These are phyloP conservation scores for Hemibagrus wyckioides DNA, from an alignment of 2,113 vertebrate species.

Conservation along the genomic window DNA sequence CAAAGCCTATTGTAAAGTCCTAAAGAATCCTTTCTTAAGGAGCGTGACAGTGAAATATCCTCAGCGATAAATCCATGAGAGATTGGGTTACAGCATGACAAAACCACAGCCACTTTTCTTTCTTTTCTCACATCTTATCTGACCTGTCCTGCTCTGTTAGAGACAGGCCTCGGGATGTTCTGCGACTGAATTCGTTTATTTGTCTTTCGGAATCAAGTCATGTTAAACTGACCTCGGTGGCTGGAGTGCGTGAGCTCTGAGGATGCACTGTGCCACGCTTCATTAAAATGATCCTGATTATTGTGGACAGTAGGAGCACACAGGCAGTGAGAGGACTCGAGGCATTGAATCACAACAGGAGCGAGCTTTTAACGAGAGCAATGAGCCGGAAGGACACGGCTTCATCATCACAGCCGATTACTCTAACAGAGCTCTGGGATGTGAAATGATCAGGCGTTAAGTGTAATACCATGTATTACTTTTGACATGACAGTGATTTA, in stretches of 20 bases:
- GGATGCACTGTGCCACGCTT: background rate
- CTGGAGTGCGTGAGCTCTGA: background rate
- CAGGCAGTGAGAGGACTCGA: background rate
- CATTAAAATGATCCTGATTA: constrained; percentile 24
- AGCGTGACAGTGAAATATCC: background rate
- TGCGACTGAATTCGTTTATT: background rate
- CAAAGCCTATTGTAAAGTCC: constrained; percentile 38
- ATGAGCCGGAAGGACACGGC: constrained; percentile 16
- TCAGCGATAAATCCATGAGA: background rate
- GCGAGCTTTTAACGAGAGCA: constrained; percentile 44
- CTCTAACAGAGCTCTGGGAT: background rate
- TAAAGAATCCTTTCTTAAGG: background rate
- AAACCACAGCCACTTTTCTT: background rate
- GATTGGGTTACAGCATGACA: background rate
- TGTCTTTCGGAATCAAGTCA: background rate
- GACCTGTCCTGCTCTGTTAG: background rate
- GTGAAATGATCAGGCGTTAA: constrained; percentile 36
- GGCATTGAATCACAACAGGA: background rate
- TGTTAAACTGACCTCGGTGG: background rate
- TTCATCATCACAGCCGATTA: background rate
- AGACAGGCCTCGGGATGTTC: background rate
- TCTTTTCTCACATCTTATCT: background rate
- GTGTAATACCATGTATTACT: background rate
- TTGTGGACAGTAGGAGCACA: constrained; percentile 2
- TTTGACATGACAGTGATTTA: background rate